Evolutionary conservation across 2,888 invertebrate genomes (phyloP).

Genomic region (Chironomus riparius): DNA sequence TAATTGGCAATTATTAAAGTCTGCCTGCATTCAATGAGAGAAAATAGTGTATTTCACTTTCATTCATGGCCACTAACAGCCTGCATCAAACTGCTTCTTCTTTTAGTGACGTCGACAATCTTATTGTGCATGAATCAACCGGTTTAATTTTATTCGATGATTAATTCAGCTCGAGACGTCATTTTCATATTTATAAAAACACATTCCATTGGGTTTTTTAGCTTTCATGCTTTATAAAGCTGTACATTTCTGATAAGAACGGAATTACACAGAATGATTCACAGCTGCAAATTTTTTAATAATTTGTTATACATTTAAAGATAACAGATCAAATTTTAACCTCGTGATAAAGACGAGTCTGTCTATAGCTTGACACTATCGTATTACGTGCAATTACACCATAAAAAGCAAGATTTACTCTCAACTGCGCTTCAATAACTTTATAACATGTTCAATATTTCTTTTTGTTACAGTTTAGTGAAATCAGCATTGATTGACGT

Average conservation of each 20-base stretch:
- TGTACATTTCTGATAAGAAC: background rate
- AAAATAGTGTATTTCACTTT: background rate
- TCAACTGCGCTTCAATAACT: background rate
- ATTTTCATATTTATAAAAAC: background rate
- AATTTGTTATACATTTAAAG: background rate
- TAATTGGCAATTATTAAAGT: background rate
- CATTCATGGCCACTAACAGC: background rate
- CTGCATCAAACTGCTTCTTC: background rate
- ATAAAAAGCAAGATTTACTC: background rate
- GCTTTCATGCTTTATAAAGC: background rate
- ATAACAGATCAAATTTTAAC: background rate
- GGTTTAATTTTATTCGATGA: background rate
- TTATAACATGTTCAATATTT: background rate
- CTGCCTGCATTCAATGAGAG: background rate
- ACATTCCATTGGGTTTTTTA: background rate
- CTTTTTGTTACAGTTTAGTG: background rate
- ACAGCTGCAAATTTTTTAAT: background rate
- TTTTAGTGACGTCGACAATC: background rate
- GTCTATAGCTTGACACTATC: background rate
- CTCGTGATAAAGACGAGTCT: background rate
- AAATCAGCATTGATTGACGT: background rate
- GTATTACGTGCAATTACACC: background rate
- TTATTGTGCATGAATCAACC: background rate
- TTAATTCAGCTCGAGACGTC: background rate
- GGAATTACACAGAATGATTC: background rate